Conservation (phyloP, 2,113 vertebrate genomes). For the Colinus virginianus region DNA sequence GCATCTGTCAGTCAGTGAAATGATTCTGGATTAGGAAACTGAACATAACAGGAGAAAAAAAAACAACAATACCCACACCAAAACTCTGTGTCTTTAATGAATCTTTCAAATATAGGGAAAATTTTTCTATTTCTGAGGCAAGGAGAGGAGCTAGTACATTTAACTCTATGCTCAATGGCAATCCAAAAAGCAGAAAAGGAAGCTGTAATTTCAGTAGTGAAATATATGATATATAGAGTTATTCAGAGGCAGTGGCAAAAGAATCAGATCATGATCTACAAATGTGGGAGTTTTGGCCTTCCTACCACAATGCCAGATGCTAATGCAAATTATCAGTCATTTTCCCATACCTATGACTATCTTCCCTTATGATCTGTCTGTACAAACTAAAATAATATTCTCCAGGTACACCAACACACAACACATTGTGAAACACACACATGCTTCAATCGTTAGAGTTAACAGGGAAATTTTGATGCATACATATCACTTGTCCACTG, state of each 20-base stretch:
- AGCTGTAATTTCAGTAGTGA: background rate
- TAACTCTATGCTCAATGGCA: background rate
- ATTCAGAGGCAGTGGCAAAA: background rate
- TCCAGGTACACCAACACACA: background rate
- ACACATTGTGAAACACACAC: conserved; percentile 20
- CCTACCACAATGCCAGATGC: conserved; percentile 21
- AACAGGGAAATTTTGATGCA: conserved; percentile 47
- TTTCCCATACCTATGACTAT: conserved; percentile 33
- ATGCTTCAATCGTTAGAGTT: conserved; percentile 45
- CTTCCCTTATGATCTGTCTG: conserved; percentile 29
- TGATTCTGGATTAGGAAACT: background rate
- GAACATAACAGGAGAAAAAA: background rate
- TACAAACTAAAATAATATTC: conserved; percentile 17
- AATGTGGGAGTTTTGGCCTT: background rate
- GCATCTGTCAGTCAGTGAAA: background rate
- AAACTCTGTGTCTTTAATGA: background rate
- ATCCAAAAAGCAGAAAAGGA: background rate
- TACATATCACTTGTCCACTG: conserved; percentile 33
- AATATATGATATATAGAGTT: background rate
- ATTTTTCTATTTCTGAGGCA: background rate
- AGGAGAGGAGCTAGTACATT: background rate
- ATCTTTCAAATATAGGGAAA: background rate
- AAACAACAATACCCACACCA: background rate
- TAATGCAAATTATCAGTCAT: conserved; percentile 55
- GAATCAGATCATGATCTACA: background rate